Base-by-base conservation (phyloP, 2,888 invertebrate species). In the Loripinus fragilis region DNA sequence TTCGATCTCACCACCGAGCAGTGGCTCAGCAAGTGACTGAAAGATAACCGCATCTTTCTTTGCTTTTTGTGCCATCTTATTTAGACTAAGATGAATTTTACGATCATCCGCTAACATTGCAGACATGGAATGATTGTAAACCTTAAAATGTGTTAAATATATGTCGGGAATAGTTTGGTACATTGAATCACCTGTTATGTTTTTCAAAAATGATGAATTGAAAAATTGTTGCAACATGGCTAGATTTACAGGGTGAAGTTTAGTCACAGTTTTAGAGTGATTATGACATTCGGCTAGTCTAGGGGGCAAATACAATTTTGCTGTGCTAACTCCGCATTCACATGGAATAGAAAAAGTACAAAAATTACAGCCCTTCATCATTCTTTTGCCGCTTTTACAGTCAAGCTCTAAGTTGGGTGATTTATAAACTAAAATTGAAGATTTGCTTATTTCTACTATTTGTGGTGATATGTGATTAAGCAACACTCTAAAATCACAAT, bases 21-120 rank as follows among this genome's bases (percentile, higher is more conserved):
- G 30, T 17, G 76, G 71, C 45, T 76, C 76, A 23, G 71, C 17
- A 5, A 76, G 55, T 35, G 76, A 71, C 45, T 64, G 55, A 52
- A 71, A 76, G 5, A 76, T 42, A 1, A 65, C 55, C 30, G 41
- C 69, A 48, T 76, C 76, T 23, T 71, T 71, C 52, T 66, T 76
- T 20, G 71, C 71, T 3, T 20, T 52, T 30, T 65, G 30, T 10
- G 69, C 67, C 71, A 76, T 76, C 67, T 76, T 71, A 12, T 64
- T 15, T 33, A 76, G 38, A 66, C 64, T 76, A 25, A 76, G 35
- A 42, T 76, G 71, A 41, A 41, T 52, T 38, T 76, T 71, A 20
- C 64, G 17, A n/a, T 74, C 74, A 68, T 52, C 42, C 2, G 74
- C 55, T 15, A 73, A 20, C 3, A 42, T 25, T 0, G 8, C 38